Percentiles rank a stretch among this genome's conserved stretches.
Evolutionary conservation across 2,888 invertebrate genomes (phyloP).

Genomic region (Deilephila elpenor): DNA sequence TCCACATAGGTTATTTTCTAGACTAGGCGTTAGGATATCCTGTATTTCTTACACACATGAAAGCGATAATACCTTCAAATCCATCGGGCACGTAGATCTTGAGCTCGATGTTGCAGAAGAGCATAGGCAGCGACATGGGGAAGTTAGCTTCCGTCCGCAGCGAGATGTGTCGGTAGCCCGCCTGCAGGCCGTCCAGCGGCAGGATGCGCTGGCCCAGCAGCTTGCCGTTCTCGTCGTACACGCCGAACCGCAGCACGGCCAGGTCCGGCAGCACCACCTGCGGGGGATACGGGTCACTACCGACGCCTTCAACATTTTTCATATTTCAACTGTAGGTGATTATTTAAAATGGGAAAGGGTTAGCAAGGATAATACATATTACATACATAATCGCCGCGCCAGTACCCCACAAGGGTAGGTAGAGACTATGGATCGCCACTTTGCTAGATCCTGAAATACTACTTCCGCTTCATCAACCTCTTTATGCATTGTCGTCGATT

Average conservation of each 20-base stretch:
- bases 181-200: constrained; percentile 98
- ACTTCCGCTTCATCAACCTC: no score
- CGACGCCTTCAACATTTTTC: no score
- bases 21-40: no score
- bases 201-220: constrained; percentile 98
- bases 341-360: background rate
- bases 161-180: constrained; percentile 98
- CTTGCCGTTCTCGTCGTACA: constrained; percentile 98
- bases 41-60: background rate
- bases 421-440: no score
- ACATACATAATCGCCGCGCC: no score
- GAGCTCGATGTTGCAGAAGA: constrained; percentile 99
- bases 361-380: background rate
- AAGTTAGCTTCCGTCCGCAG: constrained; percentile 99
- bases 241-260: constrained; percentile 98
- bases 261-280: constrained; percentile 98
- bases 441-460: no score
- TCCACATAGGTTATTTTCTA: no score
- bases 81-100: constrained; percentile 99
- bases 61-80: constrained; percentile 89
- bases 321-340: no score
- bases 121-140: constrained; percentile 99
- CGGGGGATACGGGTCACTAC: no score
- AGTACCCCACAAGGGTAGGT: no score
- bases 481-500: no score